Evolutionary conservation across 2,888 invertebrate species (phyloP), one percentile per base, ranked within the genome.

Genomic region (Drosophila aldrichi): DNA sequence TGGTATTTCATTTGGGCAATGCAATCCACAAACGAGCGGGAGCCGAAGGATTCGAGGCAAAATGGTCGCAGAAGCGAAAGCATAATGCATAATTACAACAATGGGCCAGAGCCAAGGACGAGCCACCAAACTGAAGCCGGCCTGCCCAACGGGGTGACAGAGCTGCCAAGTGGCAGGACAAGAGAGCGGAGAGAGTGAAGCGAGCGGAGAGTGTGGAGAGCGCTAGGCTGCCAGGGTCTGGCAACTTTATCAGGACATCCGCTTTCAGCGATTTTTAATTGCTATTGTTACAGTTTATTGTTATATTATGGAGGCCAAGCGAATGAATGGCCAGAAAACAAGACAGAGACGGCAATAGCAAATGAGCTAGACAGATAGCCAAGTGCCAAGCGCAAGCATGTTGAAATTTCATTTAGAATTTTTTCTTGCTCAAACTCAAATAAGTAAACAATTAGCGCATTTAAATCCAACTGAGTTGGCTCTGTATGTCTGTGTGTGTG

Each of bases 181-280:
- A 32, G 32, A 14, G 7, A 14, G 16, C 4, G 9, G 7, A 2
- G 25, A 14, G 34, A 3, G 29, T 1, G 2, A 14, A 22, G 32
- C 10, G n/a, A n/a, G n/a, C n/a, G n/a, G n/a, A n/a, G n/a, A n/a
- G n/a, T n/a, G n/a, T n/a, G n/a, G 12, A 20, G 36, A 38, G 25
- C 51, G 54, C 41, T 16, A 43, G 38, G 40, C 25, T 16, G 57
- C 44, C 56, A 70, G 82, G 82, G 88, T 84, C 85, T 81, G 82
- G 74, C 72, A 81, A 81, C 77, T 79, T 88, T 85, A 85, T 88
- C 85, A 83, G 86, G 88, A 86, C 88, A 88, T 88, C 88, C 86
- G 86, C 86, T 86, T 80, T 88, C 88, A 88, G 87, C 84, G 84
- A 88, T 86, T 86, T 86, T 86, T 86, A 86, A 88, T 88, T 86